These are phyloP conservation scores for Carettochelys insculpta DNA, from an alignment of 2,113 vertebrate genomes.

Conservation along the genomic window DNA sequence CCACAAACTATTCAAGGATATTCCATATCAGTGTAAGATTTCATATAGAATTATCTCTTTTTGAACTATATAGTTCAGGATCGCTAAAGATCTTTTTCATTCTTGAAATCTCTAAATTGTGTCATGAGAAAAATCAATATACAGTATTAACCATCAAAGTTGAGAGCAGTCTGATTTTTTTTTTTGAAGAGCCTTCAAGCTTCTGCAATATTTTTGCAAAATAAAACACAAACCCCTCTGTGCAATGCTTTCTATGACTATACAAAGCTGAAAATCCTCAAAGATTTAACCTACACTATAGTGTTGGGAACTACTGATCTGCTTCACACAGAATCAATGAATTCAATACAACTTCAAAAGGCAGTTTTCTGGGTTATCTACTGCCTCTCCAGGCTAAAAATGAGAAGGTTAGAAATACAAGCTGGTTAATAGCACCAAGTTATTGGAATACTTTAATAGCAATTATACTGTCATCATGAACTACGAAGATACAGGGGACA, in stretches of 20 bases:
- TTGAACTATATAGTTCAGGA: not conserved
- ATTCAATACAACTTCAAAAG: slow-evolving; percentile 63
- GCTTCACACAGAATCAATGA: slow-evolving; percentile 42
- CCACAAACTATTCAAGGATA: not conserved
- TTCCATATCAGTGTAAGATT: not conserved
- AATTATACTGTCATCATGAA: not conserved
- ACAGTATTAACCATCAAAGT: slow-evolving; percentile 30
- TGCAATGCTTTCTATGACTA: not conserved
- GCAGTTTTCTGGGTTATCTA: slow-evolving; percentile 44
- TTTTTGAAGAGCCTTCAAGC: not conserved
- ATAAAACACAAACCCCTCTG: slow-evolving; percentile 5
- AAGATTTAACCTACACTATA: slow-evolving; percentile 36
- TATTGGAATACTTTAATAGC: not conserved
- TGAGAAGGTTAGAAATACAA: slow-evolving; percentile 48
- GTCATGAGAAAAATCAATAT: slow-evolving; percentile 25
- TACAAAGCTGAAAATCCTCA: slow-evolving; percentile 23
- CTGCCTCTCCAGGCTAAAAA: slow-evolving; percentile 35
- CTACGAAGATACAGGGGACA: not conserved
- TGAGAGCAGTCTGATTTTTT: not conserved
- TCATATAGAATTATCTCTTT: not conserved
- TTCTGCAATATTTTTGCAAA: not conserved
- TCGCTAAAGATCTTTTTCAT: slow-evolving; percentile 36
- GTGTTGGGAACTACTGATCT: slow-evolving; percentile 30
- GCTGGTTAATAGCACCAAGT: not conserved
- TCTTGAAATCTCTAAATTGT: not conserved